Percentiles rank a stretch among this genome's conserved stretches.
Conservation (phyloP, 2,888 invertebrate genomes). For the Drosophila lutescens region DNA sequence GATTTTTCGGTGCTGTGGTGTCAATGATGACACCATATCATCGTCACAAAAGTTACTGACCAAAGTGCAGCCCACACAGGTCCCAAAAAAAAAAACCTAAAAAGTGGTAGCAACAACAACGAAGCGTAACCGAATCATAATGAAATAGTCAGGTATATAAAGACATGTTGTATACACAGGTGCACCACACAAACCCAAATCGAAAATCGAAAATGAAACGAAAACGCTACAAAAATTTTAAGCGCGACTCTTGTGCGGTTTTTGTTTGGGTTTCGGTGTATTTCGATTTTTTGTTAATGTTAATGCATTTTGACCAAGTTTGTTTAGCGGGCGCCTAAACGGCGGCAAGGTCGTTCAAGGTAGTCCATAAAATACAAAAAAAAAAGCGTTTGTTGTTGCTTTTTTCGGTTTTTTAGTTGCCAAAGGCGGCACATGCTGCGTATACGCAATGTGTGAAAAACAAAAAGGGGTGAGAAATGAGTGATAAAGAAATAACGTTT, state of each 20-base stretch:
- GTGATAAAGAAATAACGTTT: background rate
- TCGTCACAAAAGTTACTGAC: slow-evolving; percentile 29
- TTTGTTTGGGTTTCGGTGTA: slow-evolving; percentile 20
- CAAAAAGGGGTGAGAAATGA: slow-evolving; percentile 3
- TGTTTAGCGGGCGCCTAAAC: slow-evolving; percentile 62
- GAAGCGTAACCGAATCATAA: slow-evolving; percentile 15
- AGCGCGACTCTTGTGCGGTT: slow-evolving; percentile 50
- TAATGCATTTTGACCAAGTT: slow-evolving; percentile 78
- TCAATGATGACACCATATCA: slow-evolving; percentile 75
- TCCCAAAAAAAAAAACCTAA: slow-evolving; percentile 4
- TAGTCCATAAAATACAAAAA: slow-evolving; percentile 67
- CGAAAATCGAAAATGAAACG: slow-evolving; percentile 28
- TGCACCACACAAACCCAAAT: slow-evolving; percentile 20
- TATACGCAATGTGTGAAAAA: slow-evolving; percentile 55
- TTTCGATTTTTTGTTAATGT: slow-evolving; percentile 25
- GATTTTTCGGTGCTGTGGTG: slow-evolving; percentile 48
- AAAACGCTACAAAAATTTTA: slow-evolving; percentile 40
- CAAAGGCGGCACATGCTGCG: slow-evolving; percentile 61
- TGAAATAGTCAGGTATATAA: slow-evolving; percentile 24
- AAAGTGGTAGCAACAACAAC: slow-evolving; percentile 9
- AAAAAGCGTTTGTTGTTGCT: slow-evolving; percentile 29
- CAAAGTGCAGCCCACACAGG: slow-evolving; percentile 42
- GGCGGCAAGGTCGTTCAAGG: slow-evolving; percentile 77
- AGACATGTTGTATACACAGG: slow-evolving; percentile 2
- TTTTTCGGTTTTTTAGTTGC: slow-evolving; percentile 10